Percentiles rank a stretch among this genome's conserved stretches.
Evolutionary conservation across 2,797 vertebrate genomes (phyloP).

Genomic region (Sebastes steindachneri): DNA sequence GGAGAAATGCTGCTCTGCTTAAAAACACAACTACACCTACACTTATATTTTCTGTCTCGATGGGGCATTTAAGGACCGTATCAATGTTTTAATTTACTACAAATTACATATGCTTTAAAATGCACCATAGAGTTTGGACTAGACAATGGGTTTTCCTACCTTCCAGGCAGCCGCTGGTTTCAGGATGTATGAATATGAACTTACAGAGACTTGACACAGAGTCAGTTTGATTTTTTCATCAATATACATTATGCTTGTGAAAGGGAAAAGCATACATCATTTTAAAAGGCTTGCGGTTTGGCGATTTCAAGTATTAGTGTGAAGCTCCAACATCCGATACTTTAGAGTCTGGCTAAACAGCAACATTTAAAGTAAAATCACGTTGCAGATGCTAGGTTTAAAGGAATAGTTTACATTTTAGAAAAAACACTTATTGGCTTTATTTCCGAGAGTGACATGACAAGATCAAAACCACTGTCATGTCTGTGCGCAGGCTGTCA

Average conservation of each 20-base stretch:
- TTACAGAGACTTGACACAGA: not conserved
- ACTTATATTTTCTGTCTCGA: not conserved
- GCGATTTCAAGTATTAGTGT: not conserved
- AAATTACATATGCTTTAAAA: not conserved
- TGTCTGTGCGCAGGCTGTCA: not conserved
- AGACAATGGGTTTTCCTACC: not conserved
- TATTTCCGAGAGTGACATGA: not conserved
- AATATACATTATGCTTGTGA: not conserved
- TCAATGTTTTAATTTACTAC: not conserved
- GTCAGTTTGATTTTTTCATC: not conserved
- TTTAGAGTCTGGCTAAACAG: not conserved
- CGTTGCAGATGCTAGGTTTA: not conserved
- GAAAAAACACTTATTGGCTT: not conserved
- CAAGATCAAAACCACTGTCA: not conserved
- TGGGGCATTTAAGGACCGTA: not conserved
- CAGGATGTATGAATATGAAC: not conserved
- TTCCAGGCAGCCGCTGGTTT: not conserved
- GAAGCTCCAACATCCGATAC: not conserved
- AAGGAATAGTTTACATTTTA: not conserved
- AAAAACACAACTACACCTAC: not conserved
- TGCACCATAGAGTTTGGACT: not conserved
- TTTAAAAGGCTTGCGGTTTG: not conserved
- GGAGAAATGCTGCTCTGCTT: not conserved
- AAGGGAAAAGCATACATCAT: not conserved
- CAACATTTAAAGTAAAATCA: not conserved